Percentiles rank a stretch among this genome's conserved stretches.
phyloP scores from a whole-genome alignment of 2,888 invertebrate genomes.

The Seira ritae region DNA sequence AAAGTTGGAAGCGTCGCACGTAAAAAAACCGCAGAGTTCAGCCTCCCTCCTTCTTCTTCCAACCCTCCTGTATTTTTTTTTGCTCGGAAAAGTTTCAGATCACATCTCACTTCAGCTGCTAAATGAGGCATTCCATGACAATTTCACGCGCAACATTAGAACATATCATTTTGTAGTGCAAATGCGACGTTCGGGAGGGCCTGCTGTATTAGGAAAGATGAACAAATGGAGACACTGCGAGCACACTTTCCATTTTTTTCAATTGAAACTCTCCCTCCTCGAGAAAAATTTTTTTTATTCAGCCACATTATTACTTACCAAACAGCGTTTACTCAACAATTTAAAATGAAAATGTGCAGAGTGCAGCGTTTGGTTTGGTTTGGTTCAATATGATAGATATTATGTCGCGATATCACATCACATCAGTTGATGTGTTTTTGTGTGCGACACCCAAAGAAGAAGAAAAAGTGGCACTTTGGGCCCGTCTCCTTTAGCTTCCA shows the following conservation, averaged over 20 bases:
- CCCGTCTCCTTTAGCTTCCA: slow-evolving; percentile 49
- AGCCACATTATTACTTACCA: background rate
- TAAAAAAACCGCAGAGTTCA: too few species aligned
- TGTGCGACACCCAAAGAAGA: slow-evolving; percentile 35
- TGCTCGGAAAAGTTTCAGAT: slow-evolving; percentile 20
- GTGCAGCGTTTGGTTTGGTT: background rate
- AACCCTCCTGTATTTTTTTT: background rate
- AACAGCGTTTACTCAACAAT: slow-evolving; percentile 1
- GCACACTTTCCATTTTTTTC: background rate
- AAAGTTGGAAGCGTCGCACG: too few species aligned
- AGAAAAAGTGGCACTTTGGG: slow-evolving; percentile 16
- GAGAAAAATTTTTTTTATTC: too few species aligned
- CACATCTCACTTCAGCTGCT: slow-evolving; percentile 59
- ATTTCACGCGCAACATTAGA: slow-evolving; percentile 58
- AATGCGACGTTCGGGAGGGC: too few species aligned
- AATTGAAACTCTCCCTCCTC: background rate
- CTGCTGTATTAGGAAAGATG: background rate
- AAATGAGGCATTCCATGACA: slow-evolving; percentile 64
- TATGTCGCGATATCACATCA: too few species aligned
- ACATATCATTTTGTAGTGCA: background rate
- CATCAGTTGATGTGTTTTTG: too few species aligned
- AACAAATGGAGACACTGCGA: background rate
- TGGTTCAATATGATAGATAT: too few species aligned
- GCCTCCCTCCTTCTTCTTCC: background rate
- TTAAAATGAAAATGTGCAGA: background rate